Evolutionary conservation across 2,888 invertebrate species (phyloP), one percentile per base, ranked within the genome.

Genomic region (Graphium colonna): DNA sequence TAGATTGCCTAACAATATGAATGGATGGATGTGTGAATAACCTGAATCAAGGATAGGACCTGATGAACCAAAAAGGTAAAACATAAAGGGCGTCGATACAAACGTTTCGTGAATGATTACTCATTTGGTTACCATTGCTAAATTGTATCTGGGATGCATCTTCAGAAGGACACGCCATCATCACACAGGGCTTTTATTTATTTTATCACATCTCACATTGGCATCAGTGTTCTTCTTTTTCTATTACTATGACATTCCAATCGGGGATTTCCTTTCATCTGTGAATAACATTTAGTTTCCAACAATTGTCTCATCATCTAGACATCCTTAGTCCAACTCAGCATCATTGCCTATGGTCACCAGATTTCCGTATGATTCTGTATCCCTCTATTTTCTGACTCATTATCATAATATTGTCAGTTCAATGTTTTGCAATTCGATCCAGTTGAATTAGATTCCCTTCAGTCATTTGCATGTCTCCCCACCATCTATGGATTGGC

Each of bases 71-170:
- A 67, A 64, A 61, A 60, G 62, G 58, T 38, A 16, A 57, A 54
- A 54, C 44, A 44, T 57, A 46, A 57, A 67, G 71, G 59, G 62
- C 66, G 71, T 72, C 67, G 55, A 66, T 70, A 75, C 79, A 77
- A 68, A 59, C 56, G 61, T 79, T 82, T 81, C 78, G 76, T 73
- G 77, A 64, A 70, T 73, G 74, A 77, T 71, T 68, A 71, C 72
- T 58, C 33, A 67, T 64, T 69, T 64, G 71, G 75, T 70, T 69
- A 70, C 70, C 77, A 83, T 77, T 79, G 81, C 74, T 79, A 72
- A 74, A 18, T 43, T 40, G 39, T 18, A 16, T 43, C 15, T 21
- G 26, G 33, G 18, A 36, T 45, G 12, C 18, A 15, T 48, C 43
- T 48, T 40, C 33, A 45, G 8, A 26, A 40, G 45, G 33, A 31